Evolutionary conservation across 2,888 invertebrate species (phyloP).

Genomic region (Brachyptera risi): DNA sequence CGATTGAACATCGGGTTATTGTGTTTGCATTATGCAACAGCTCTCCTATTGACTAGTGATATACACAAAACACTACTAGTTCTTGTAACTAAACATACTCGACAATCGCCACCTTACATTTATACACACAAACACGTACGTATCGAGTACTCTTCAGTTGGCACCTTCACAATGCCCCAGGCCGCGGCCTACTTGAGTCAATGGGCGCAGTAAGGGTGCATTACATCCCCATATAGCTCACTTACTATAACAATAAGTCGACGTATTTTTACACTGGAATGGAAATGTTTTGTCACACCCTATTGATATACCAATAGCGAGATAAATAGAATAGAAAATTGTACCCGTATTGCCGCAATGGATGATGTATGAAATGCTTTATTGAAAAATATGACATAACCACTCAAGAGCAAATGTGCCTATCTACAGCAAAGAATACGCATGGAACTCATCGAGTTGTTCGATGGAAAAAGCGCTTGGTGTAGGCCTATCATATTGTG

Average conservation of each 20-base stretch:
- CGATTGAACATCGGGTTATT: no score
- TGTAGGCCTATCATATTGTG: no score
- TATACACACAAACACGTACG: not conserved
- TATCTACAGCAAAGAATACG: no score
- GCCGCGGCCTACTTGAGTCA: constrained; percentile 7
- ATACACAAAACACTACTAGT: no score
- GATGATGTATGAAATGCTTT: no score
- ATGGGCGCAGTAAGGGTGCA: constrained; percentile 3
- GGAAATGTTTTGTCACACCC: constrained; percentile 3
- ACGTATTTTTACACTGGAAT: not conserved
- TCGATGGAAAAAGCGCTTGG: no score
- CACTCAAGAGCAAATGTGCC: no score
- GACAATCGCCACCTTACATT: constrained; percentile 1
- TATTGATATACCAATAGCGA: not conserved
- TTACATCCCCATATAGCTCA: not conserved
- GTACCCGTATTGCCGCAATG: no score
- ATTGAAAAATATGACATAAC: no score
- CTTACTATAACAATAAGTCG: not conserved
- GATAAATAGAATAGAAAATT: not conserved
- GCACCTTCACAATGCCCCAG: constrained; percentile 22
- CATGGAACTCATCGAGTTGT: no score
- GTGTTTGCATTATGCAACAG: no score
- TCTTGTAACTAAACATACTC: constrained; percentile 18
- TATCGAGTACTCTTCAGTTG: constrained; percentile 22
- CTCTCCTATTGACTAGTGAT: no score